Conservation (phyloP, 2,888 invertebrate species). For the Peribatodes rhomboidaria region DNA sequence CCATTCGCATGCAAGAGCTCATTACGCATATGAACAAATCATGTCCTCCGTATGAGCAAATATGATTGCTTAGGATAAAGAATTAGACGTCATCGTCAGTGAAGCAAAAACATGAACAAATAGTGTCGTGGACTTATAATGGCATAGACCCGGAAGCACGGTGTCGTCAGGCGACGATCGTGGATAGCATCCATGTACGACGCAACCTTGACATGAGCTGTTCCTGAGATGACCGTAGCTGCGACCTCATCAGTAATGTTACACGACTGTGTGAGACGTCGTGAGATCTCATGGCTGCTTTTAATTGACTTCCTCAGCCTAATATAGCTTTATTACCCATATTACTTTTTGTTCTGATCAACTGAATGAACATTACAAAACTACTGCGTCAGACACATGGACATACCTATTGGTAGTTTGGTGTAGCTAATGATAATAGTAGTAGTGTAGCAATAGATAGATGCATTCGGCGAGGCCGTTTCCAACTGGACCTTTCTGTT, state of each 20-base stretch:
- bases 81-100: constrained; percentile 46
- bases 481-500: constrained; percentile 22
- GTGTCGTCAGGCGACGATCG: constrained; percentile 53
- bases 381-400: not conserved
- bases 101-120: constrained; percentile 51
- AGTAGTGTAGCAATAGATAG: not conserved
- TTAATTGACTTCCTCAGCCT: constrained; percentile 69
- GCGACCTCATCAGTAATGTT: constrained; percentile 67
- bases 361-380: constrained; percentile 8
- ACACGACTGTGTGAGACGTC: constrained; percentile 59
- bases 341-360: constrained; percentile 28
- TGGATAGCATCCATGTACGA: constrained; percentile 44
- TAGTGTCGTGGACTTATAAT: constrained; percentile 56
- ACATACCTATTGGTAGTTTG: not conserved
- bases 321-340: constrained; percentile 55
- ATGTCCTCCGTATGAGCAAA: constrained; percentile 45
- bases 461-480: constrained; percentile 12
- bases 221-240: constrained; percentile 67
- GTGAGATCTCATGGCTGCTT: constrained; percentile 67
- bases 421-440: not conserved
- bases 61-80: constrained; percentile 41
- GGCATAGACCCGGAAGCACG: constrained; percentile 69
- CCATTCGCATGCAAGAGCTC: constrained; percentile 39
- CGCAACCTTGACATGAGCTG: constrained; percentile 71
- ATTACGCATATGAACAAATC: constrained; percentile 48